Evolutionary conservation across 2,888 invertebrate species (phyloP).

Genomic region (Hyppa rectilinea): DNA sequence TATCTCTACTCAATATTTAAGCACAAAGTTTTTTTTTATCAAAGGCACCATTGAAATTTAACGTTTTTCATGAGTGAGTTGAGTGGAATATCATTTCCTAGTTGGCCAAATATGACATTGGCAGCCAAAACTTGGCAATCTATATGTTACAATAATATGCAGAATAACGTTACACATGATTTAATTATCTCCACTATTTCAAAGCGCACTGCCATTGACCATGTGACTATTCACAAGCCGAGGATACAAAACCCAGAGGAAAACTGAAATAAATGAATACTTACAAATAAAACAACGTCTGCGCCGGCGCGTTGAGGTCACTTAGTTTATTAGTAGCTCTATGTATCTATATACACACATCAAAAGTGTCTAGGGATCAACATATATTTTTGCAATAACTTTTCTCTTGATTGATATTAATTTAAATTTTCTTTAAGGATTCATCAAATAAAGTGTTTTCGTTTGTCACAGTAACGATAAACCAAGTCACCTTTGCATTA

Average conservation of each 20-base stretch:
- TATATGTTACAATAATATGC: background rate
- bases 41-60: background rate
- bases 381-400: no score
- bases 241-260: background rate
- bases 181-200: background rate
- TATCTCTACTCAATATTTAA: background rate
- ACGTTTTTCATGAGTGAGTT: background rate
- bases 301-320: background rate
- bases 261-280: background rate
- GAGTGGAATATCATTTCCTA: background rate
- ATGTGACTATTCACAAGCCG: background rate
- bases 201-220: background rate
- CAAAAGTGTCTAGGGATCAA: no score
- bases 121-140: slow-evolving; percentile 7
- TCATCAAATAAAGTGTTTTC: no score
- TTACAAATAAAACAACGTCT: background rate
- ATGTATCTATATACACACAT: no score
- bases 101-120: slow-evolving; percentile 6
- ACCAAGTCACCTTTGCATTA: no score
- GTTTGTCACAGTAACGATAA: no score
- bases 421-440: no score
- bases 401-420: no score
- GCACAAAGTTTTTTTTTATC: background rate
- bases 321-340: background rate
- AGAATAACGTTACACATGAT: background rate